Percentiles rank a stretch among this genome's conserved stretches.
These are phyloP conservation scores for Thera obeliscata DNA, from an alignment of 2,888 invertebrate genomes.

Conservation along the genomic window DNA sequence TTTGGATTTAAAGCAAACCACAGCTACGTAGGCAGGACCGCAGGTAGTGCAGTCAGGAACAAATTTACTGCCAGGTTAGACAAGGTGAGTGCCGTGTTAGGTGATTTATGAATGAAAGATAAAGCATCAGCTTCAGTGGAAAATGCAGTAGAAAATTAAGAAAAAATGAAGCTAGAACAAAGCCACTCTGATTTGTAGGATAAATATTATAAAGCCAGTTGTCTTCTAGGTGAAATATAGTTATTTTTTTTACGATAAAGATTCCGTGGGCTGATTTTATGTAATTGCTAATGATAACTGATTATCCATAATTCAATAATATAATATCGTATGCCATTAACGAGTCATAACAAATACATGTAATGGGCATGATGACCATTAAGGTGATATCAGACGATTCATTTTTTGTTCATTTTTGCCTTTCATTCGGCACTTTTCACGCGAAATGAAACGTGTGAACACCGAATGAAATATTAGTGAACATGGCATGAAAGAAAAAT, in stretches of 20 bases:
- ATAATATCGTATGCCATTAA: not conserved
- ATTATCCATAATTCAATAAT: no score
- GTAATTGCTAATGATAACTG: not conserved
- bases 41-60: conserved; percentile 41
- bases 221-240: not conserved
- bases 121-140: not conserved
- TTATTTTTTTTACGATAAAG: not conserved
- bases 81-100: conserved; percentile 12
- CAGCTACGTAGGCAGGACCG: conserved; percentile 59
- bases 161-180: not conserved
- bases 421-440: no score
- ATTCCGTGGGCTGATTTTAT: not conserved
- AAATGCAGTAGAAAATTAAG: not conserved
- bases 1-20: conserved; percentile 69
- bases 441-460: no score
- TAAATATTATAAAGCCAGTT: not conserved
- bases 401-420: no score
- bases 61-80: conserved; percentile 37
- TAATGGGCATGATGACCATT: conserved; percentile 12
- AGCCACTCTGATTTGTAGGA: not conserved
- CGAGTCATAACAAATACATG: not conserved
- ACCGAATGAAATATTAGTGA: no score
- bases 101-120: conserved; percentile 4
- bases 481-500: no score
- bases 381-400: no score